phyloP scores from a whole-genome alignment of 2,888 invertebrate genomes.

The Apomyelois bistriatella region DNA sequence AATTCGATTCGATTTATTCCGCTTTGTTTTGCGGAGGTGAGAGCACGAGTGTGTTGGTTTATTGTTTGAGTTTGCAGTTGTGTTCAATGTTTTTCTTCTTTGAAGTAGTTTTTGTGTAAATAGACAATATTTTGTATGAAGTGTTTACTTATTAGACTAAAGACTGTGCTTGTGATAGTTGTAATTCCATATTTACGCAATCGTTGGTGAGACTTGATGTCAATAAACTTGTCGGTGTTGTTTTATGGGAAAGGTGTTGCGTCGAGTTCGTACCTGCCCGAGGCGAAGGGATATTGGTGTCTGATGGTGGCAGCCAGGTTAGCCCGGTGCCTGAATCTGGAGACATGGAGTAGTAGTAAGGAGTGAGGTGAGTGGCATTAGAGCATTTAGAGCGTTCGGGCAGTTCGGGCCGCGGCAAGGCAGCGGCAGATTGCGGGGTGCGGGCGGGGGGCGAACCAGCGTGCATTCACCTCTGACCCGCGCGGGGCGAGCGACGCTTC shows the following conservation, averaged over 20 bases:
- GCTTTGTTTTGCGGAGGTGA: constrained; percentile 79
- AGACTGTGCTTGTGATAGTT: constrained; percentile 55
- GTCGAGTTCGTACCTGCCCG: constrained; percentile 69
- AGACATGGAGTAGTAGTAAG: constrained; percentile 56
- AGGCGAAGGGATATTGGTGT: constrained; percentile 52
- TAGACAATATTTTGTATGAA: constrained; percentile 41
- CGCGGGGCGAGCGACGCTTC: constrained; percentile 71
- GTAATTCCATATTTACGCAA: constrained; percentile 61
- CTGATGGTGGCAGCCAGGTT: constrained; percentile 42
- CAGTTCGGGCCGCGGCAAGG: constrained; percentile 46
- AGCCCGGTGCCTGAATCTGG: constrained; percentile 37
- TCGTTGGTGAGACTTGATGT: constrained; percentile 71
- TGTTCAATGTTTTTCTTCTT: constrained; percentile 69
- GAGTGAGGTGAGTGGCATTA: constrained; percentile 63
- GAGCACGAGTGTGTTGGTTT: constrained; percentile 58
- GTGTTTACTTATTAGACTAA: constrained; percentile 49
- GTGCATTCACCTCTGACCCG: constrained; percentile 80
- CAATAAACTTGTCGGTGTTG: constrained; percentile 78
- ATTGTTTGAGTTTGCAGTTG: constrained; percentile 37
- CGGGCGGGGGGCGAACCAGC: constrained; percentile 45
- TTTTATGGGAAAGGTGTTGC: constrained; percentile 79
- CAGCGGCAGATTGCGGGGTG: constrained; percentile 34
- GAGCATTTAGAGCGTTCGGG: constrained; percentile 31
- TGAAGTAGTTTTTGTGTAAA: constrained; percentile 62
- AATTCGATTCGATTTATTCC: constrained; percentile 46